Conservation (phyloP, 2,113 vertebrate genomes). For the Lipophrys pholis region DNA sequence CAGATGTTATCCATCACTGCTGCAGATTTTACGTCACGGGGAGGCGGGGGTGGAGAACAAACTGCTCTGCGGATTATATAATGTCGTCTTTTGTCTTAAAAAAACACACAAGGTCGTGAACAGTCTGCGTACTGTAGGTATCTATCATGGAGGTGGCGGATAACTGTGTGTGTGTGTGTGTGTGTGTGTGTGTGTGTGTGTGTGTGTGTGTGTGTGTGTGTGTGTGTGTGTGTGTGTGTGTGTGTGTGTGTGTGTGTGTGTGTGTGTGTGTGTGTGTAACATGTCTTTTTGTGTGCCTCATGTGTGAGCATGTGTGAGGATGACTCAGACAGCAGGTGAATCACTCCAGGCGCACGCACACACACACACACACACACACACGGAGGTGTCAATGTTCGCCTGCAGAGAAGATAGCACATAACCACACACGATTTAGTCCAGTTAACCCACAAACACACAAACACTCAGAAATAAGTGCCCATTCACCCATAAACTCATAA, state of each 20-base stretch:
- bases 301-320: slow-evolving; percentile 26
- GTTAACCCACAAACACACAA: slow-evolving; percentile 41
- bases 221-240: slow-evolving; percentile 8
- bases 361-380: slow-evolving; percentile 27
- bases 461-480: slow-evolving; percentile 3
- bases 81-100: neutral
- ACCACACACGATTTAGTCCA: slow-evolving; percentile 56
- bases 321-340: slow-evolving; percentile 70
- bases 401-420: slow-evolving; percentile 36
- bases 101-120: neutral
- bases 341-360: slow-evolving; percentile 48
- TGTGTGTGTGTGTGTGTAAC: neutral
- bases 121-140: neutral
- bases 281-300: slow-evolving; percentile 2
- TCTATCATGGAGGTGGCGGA: slow-evolving; percentile 11
- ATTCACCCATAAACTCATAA: neutral
- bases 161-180: slow-evolving; percentile 1
- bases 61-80: slow-evolving; percentile 37
- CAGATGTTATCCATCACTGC: slow-evolving; percentile 51
- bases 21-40: slow-evolving; percentile 16
- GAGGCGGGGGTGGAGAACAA: neutral
- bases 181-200: slow-evolving; percentile 15
- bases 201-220: neutral
- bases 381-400: slow-evolving; percentile 36
- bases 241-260: slow-evolving; percentile 8